Conservation (phyloP, 2,797 vertebrate species). For the Eupleurogrammus muticus region DNA sequence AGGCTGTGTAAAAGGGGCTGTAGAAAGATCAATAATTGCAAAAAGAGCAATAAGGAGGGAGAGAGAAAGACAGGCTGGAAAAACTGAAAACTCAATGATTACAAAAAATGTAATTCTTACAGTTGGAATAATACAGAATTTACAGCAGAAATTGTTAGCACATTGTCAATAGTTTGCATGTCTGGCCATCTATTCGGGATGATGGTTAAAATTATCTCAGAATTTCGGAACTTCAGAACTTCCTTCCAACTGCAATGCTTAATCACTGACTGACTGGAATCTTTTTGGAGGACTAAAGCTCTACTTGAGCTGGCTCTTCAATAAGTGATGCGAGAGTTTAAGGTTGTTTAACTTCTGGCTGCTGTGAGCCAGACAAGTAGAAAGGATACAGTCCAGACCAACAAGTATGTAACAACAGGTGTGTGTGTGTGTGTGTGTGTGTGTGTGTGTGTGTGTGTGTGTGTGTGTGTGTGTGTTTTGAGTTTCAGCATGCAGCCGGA, state of each 20-base stretch:
- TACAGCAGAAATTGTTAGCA: slow-evolving; percentile 1
- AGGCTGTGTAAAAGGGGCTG: too few relatives aligned
- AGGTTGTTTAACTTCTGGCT: neutral
- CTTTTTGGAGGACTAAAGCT: too few relatives aligned
- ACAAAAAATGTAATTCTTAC: neutral
- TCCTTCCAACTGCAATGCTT: neutral
- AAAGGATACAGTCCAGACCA: neutral
- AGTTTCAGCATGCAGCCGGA: slow-evolving; percentile 40
- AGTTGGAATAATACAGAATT: neutral
- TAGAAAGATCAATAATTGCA: neutral
- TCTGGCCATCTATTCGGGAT: neutral
- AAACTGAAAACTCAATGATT: too few relatives aligned
- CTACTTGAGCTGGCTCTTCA: too few relatives aligned
- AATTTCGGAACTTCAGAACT: neutral
- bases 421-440: slow-evolving; percentile 6
- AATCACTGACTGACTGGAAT: too few relatives aligned
- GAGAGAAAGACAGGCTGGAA: too few relatives aligned
- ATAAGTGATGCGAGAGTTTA: too few relatives aligned
- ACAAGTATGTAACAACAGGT: neutral
- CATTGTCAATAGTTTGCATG: neutral
- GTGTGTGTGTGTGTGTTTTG: neutral
- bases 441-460: slow-evolving; percentile 12
- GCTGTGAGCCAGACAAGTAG: neutral
- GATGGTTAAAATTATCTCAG: neutral
- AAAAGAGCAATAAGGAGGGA: neutral